phyloP scores from a whole-genome alignment of 1,140 invertebrate species.

The Drosophila bocki region DNA sequence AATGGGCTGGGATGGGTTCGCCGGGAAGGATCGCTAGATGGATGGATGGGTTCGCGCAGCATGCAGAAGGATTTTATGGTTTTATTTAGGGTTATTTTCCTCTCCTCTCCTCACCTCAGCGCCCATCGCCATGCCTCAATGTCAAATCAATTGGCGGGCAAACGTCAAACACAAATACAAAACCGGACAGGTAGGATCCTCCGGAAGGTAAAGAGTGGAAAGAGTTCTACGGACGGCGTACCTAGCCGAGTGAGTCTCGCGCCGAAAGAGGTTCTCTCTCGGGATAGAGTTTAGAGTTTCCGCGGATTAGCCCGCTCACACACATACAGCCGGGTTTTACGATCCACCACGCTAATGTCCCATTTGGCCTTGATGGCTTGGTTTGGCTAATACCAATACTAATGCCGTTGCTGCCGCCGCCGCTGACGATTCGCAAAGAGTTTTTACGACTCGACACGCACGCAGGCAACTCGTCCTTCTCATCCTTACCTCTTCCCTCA shows the following conservation, averaged over 20 bases:
- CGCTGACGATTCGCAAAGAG: constrained; percentile 74
- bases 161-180: constrained; percentile 65
- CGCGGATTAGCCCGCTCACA: constrained; percentile 66
- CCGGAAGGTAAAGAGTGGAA: constrained; percentile 58
- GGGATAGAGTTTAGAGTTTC: constrained; percentile 78
- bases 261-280: constrained; percentile 75
- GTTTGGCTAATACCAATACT: constrained; percentile 13
- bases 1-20: constrained; percentile 29
- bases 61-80: constrained; percentile 84
- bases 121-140: constrained; percentile 56
- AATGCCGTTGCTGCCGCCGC: constrained; percentile 35
- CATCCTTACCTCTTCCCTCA: constrained; percentile 8
- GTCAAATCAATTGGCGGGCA: constrained; percentile 82
- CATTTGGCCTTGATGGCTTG: constrained; percentile 67
- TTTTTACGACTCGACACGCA: constrained; percentile 67
- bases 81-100: constrained; percentile 81
- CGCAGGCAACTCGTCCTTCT: constrained; percentile 24
- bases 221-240: constrained; percentile 55
- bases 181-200: constrained; percentile 29
- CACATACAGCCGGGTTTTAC: constrained; percentile 53
- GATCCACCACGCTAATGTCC: constrained; percentile 71
- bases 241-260: constrained; percentile 64
- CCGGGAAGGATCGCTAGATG: constrained; percentile 12
- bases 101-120: constrained; percentile 2
- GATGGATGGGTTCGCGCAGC: constrained; percentile 61